Evolutionary conservation across 2,797 vertebrate species (phyloP), one percentile per base, ranked within the genome.

Genomic region (Centropyge bicolor): DNA sequence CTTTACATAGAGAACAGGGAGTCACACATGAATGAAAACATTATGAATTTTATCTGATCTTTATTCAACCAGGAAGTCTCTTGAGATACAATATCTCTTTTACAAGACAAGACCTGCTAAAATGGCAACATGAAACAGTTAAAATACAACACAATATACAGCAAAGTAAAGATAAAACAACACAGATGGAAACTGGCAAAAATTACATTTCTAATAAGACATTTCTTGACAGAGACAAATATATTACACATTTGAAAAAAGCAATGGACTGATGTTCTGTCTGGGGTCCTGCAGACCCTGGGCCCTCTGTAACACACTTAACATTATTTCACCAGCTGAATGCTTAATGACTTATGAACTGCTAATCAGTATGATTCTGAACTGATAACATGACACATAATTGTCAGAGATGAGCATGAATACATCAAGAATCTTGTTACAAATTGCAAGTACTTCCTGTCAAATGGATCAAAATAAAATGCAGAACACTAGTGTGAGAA

Each of bases 141-240:
- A 61, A 76, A 77, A 41, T n/a, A 64, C 4, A 46, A 31, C 27
- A n/a, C 7, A 36, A 13, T 24, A 31, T 13, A 70, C 35, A 24
- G n/a, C 19, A 8, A 5, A 8, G 4, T 54, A 19, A n/a, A 57
- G 40, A 27, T 24, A 62, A 68, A 40, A 48, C 17, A 12, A 4
- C 10, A 51, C 20, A 27, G n/a, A 64, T 4, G 8, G 41, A 49
- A 48, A 45, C 6, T n/a, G n/a, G n/a, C n/a, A n/a, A 7, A 41
- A 35, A 7, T 22, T 41, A 4, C 7, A 31, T 31, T 31, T 31
- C 27, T 31, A 31, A 31, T 31, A 31, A 31, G 27, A 31, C 27
- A 31, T 31, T 31, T 31, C 4, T 31, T 31, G 2, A 31, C 27
- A 31, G 27, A 31, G 27, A 31, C 17, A 19, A 48, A 5, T 9